A percentile compares a stretch with the other conserved stretches of the same genome.
Conservation (phyloP, 2,113 vertebrate genomes). For the Oxyruncus cristatus region DNA sequence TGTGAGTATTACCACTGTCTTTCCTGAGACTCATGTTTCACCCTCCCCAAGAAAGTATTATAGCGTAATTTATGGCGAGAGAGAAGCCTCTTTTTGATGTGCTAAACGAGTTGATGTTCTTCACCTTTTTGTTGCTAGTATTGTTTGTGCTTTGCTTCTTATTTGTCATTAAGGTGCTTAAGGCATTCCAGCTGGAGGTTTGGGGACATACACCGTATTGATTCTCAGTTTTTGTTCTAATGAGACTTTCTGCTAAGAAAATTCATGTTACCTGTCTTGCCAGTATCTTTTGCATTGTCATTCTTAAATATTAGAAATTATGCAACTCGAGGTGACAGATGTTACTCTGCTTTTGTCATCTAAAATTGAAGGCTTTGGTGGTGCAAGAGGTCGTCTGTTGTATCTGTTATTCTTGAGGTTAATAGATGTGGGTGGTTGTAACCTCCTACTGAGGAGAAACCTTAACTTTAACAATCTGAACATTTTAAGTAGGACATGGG, state of each 20-base stretch:
- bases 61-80: neutral
- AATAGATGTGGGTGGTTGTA: neutral
- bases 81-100: neutral
- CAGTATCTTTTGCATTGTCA: neutral
- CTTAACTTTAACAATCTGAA: neutral
- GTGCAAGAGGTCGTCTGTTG: conserved; percentile 20
- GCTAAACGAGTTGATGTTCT: neutral
- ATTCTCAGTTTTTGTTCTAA: neutral
- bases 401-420: conserved; percentile 9
- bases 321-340: neutral
- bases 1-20: neutral
- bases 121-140: neutral
- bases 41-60: neutral
- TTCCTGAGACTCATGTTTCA: neutral
- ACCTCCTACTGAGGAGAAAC: neutral
- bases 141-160: neutral
- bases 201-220: neutral
- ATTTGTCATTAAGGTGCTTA: neutral
- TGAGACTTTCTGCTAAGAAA: neutral
- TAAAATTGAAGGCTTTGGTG: neutral
- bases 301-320: neutral
- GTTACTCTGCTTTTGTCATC: conserved; percentile 15
- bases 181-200: neutral
- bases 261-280: neutral
- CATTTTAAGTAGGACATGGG: neutral